Conservation (phyloP, 30 jellyfish, hydroid and myxozoan species). For the Hydra vulgaris region DNA sequence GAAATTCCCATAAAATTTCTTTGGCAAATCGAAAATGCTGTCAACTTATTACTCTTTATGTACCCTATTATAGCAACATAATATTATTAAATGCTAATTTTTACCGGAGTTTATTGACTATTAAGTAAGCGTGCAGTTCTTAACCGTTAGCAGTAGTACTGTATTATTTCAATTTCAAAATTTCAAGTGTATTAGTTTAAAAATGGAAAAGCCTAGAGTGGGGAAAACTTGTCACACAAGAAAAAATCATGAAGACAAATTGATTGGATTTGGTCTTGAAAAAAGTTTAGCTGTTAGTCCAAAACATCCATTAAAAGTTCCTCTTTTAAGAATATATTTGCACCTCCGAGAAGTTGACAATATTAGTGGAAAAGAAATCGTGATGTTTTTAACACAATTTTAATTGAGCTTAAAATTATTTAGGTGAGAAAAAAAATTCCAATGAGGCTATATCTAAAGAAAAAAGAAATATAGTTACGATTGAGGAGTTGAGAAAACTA, state of each 20-base stretch:
- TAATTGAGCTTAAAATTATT: neutral
- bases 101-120: neutral
- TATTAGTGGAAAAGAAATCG: neutral
- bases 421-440: neutral
- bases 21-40: neutral
- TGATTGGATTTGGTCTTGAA: neutral
- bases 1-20: neutral
- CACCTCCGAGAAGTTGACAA: neutral
- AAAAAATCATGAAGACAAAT: neutral
- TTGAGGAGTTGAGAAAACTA: neutral
- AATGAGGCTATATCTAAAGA: neutral
- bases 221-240: neutral
- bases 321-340: neutral
- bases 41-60: neutral
- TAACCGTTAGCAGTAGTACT: neutral
- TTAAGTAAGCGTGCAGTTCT: neutral
- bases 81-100: neutral
- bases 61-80: neutral
- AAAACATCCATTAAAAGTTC: neutral
- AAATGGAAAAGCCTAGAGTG: neutral
- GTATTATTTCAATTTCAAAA: too few species aligned
- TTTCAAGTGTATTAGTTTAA: neutral
- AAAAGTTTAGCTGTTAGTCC: neutral
- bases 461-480: neutral
- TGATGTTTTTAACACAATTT: neutral